Evolutionary conservation across 2,797 vertebrate species (phyloP), one percentile per base, ranked within the genome.

Genomic region (Lepilemur ruficaudatus): DNA sequence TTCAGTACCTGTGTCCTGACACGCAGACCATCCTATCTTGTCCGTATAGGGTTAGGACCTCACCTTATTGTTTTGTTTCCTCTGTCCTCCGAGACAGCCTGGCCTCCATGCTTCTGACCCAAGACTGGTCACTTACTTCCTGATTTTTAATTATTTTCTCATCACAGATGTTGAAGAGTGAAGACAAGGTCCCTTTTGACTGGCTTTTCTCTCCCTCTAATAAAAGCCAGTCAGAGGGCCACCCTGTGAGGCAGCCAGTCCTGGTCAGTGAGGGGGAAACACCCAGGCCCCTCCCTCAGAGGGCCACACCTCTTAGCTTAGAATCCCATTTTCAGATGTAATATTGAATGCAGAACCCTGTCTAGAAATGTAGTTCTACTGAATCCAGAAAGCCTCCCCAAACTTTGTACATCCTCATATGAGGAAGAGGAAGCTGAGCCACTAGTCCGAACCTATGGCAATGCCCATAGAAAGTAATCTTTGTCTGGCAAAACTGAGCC

Each of bases 131-230:
- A 73, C 30, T 69, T 48, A 59, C 22, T 61, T 23, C 50, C 59
- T 86, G 61, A 67, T 90, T 94, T 92, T 80, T 14, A 86, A 18
- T 86, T 63, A 57, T 89, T 97, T 94, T 75, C 52, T 92, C 55
- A 50, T 78, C 61, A 92, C 30, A 95, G 59, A 52, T 65, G 30
- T 67, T 89, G 57, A 94, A 52, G 86, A 89, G 7, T 2, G 14
- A 82, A 83, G 20, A 20, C 22, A 15, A 95, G 89, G 70, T 43
- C 11, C 28, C 23, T 4, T 2, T 87, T 7, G 0, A 7, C 55
- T 50, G 38, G 20, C 25, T 81, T 92, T 14, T 95, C 5, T 88
- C 7, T 95, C 9, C 17, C 88, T 32, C 35, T 79, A 32, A 25
- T 65, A n/a, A 92, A 78, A 65, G 28, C 30, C n/a, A 72, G 10